Evolutionary conservation across 2,888 invertebrate genomes (phyloP).

Genomic region (Peribatodes rhomboidaria): DNA sequence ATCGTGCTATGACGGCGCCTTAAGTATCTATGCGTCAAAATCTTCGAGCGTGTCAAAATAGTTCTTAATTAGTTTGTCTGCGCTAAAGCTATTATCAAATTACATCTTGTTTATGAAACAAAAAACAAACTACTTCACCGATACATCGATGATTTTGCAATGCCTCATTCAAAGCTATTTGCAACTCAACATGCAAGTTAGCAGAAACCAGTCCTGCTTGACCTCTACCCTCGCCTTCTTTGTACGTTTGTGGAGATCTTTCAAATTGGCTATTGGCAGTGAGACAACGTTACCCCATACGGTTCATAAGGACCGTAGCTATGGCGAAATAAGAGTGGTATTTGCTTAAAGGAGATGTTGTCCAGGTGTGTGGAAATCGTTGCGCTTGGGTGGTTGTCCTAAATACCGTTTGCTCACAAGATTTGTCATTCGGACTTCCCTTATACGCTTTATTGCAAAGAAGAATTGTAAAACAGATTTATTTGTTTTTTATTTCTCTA

Average conservation of each 20-base stretch:
- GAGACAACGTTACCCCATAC: conserved; percentile 48
- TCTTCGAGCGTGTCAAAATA: too few species aligned
- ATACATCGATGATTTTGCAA: conserved; percentile 61
- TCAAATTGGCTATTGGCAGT: conserved; percentile 43
- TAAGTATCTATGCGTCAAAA: too few species aligned
- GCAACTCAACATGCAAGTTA: conserved; percentile 53
- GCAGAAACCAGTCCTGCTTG: conserved; percentile 49
- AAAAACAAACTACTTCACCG: conserved; percentile 54
- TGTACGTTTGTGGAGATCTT: conserved; percentile 46
- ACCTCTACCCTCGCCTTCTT: conserved; percentile 43
- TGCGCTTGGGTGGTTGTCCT: conserved; percentile 69
- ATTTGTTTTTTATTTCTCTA: background rate
- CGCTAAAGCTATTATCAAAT: background rate
- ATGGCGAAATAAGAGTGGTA: conserved; percentile 51
- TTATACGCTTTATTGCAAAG: background rate
- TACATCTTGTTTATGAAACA: background rate
- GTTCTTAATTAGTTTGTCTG: background rate
- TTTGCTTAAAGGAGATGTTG: conserved; percentile 50
- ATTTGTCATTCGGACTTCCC: conserved; percentile 55
- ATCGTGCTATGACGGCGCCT: too few species aligned
- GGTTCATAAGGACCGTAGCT: conserved; percentile 45
- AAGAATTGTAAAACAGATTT: background rate
- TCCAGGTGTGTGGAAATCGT: conserved; percentile 64
- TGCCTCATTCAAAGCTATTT: conserved; percentile 57
- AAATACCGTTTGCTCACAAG: conserved; percentile 68